Conservation (phyloP, 1,140 invertebrate species). For the Drosophila grimshawi region DNA sequence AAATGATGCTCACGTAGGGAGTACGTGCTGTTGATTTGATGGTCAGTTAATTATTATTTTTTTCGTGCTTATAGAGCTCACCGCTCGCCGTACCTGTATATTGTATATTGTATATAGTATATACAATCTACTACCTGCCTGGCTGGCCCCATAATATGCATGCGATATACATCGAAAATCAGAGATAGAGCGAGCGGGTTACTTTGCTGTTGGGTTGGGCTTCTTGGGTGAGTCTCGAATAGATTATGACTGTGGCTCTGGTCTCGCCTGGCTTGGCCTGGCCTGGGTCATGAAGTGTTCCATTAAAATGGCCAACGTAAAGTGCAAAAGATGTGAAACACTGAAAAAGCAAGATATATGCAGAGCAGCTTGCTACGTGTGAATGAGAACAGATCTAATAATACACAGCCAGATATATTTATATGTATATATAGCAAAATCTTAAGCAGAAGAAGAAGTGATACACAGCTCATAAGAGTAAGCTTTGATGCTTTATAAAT, state of each 20-base stretch:
- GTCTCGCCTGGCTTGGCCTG: too few relatives aligned
- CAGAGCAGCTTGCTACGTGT: slow-evolving; percentile 33
- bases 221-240: slow-evolving; percentile 25
- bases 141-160: slow-evolving; percentile 42
- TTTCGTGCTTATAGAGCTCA: slow-evolving; percentile 75
- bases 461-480: too few relatives aligned
- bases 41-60: slow-evolving; percentile 83
- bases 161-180: slow-evolving; percentile 56
- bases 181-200: slow-evolving; percentile 29
- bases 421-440: too few relatives aligned
- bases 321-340: slow-evolving; percentile 7
- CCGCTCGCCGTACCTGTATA: slow-evolving; percentile 11
- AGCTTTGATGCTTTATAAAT: too few relatives aligned
- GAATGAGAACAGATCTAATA: slow-evolving; percentile 7
- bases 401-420: too few relatives aligned
- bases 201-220: slow-evolving; percentile 27
- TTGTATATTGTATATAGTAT: not conserved
- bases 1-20: slow-evolving; percentile 79
- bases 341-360: slow-evolving; percentile 26
- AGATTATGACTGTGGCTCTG: slow-evolving; percentile 43
- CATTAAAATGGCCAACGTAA: slow-evolving; percentile 45
- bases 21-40: slow-evolving; percentile 82
- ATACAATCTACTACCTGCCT: not conserved
- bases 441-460: too few relatives aligned
- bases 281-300: slow-evolving; percentile 62